A percentile compares a stretch with the other conserved stretches of the same genome.
Evolutionary conservation across 2,113 vertebrate genomes (phyloP).

Genomic region (Indri indri): DNA sequence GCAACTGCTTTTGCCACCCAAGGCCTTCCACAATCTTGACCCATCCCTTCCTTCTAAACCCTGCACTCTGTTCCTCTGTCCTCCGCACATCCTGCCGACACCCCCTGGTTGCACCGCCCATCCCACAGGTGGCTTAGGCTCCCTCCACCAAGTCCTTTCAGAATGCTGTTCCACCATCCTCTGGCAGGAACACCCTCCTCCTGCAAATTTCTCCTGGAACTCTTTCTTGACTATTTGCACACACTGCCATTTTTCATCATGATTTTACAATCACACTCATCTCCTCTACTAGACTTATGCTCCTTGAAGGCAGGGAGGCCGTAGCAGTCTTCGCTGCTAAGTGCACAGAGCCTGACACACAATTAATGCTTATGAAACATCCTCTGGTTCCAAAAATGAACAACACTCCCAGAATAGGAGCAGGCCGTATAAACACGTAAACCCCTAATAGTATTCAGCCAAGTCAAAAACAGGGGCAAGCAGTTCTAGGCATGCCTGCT

Average conservation of each 20-base stretch:
- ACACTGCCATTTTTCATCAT: background rate
- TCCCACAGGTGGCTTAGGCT: background rate
- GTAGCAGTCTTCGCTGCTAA: background rate
- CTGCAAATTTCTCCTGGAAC: background rate
- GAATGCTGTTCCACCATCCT: background rate
- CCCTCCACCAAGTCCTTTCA: background rate
- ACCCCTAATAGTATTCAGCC: background rate
- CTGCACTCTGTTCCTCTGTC: background rate
- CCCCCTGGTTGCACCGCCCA: background rate
- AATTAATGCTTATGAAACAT: background rate
- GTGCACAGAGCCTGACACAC: background rate
- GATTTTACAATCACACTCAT: background rate
- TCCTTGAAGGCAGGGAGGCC: background rate
- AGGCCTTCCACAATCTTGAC: background rate
- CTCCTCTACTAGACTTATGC: background rate
- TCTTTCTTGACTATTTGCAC: background rate
- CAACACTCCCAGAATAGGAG: background rate
- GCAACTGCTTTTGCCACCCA: background rate
- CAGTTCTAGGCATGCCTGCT: background rate
- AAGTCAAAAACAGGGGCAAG: background rate
- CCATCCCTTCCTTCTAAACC: background rate
- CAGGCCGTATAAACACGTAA: background rate
- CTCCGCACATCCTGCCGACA: background rate
- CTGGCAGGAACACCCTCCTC: background rate
- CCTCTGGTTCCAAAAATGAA: background rate